Evolutionary conservation across 2,113 vertebrate species (phyloP), one percentile per base, ranked within the genome.

Genomic region (Cnemophilus loriae): DNA sequence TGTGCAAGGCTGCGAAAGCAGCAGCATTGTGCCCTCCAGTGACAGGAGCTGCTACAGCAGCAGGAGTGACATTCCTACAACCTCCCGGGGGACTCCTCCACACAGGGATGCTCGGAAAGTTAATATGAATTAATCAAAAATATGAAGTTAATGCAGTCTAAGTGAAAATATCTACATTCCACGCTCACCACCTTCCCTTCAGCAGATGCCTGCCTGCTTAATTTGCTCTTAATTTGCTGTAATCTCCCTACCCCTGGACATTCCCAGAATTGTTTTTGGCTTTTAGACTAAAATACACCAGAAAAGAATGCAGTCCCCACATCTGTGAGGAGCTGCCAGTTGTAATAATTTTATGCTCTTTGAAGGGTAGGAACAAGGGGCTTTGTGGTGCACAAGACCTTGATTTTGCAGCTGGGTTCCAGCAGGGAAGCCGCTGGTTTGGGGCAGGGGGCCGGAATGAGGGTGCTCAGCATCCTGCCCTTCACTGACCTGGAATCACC

Each of bases 11-110:
- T 59, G 71, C 0, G 52, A 96, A 81, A 93, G 90, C 95, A 96
- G 96, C 95, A 75, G 73, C 85, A 96, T 84, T 90, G 69, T 96
- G 96, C 95, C 96, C 95, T 97, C 95, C 90, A 93, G 96, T 94
- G 96, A 94, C 95, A 71, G 90, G 64, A 93, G 82, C 82, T 85
- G 96, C 95, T 84, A 95, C 88, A 92, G 90, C 92, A 97, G 92
- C 53, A 4, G 1, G 2, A 57, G 32, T 20, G 71, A 59, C 55
- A 55, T 47, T 61, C 46, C 23, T 28, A 44, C 37, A 14, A 16
- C n/a, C 46, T 83, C 86, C 63, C 73, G 2, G 30, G 94, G 75
- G 94, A 76, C 67, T 73, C 14, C 24, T 28, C 27, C 30, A 7
- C 57, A 6, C 49, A 3, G 26, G 60, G 53, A 57, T 74, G 65